A percentile compares a stretch with the other conserved stretches of the same genome.
Conservation (phyloP, 2,797 vertebrate genomes). For the Micromesistius poutassou region DNA sequence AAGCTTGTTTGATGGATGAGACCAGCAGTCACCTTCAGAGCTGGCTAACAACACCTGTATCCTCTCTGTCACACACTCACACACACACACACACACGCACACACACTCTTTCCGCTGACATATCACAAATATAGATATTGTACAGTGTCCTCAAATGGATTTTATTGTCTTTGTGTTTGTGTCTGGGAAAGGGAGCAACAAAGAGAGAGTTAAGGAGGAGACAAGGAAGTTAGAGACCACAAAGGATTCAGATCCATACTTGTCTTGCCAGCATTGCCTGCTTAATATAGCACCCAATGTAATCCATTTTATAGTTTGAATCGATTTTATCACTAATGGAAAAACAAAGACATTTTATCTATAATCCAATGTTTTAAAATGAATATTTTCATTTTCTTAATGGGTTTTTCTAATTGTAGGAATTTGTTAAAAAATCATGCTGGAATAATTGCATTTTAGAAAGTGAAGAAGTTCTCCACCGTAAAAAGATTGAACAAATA, state of each 20-base stretch:
- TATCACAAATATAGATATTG: constrained; percentile 54
- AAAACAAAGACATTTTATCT: neutral
- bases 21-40: constrained; percentile 96
- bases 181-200: constrained; percentile 1
- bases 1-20: constrained; percentile 97
- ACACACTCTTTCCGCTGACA: constrained; percentile 54
- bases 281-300: neutral
- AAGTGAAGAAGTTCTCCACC: neutral
- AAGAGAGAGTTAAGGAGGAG: neutral
- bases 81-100: constrained; percentile 28
- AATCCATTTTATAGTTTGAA: neutral
- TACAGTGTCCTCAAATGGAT: constrained; percentile 10
- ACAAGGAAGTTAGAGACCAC: constrained; percentile 22
- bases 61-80: constrained; percentile 86
- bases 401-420: neutral
- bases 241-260: constrained; percentile 39
- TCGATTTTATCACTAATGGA: neutral
- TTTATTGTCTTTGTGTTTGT: constrained; percentile 12
- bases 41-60: constrained; percentile 93
- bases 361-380: neutral
- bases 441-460: neutral
- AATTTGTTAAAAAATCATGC: neutral
- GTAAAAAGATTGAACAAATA: neutral
- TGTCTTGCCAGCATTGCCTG: constrained; percentile 20
- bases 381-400: neutral